phyloP scores from a whole-genome alignment of 2,888 invertebrate species.

The Megastigmus dorsalis region DNA sequence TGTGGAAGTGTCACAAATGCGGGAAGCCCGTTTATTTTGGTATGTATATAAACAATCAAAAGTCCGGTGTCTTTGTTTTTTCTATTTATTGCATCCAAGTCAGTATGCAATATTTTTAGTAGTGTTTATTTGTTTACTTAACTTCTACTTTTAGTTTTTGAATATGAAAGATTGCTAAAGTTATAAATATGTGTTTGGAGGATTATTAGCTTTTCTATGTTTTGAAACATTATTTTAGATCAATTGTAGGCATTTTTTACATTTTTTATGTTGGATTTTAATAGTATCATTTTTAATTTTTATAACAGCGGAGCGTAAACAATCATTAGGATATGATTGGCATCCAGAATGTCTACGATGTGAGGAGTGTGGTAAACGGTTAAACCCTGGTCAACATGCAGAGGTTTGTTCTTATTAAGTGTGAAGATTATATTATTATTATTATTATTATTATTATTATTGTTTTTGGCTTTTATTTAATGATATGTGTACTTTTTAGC shows the following conservation, averaged over 20 bases:
- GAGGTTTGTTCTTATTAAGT: constrained; percentile 74
- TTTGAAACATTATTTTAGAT: neutral
- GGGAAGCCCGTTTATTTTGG: constrained; percentile 88
- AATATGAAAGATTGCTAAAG: neutral
- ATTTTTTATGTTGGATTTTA: constrained; percentile 5
- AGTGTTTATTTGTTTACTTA: constrained; percentile 13
- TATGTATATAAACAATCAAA: constrained; percentile 64
- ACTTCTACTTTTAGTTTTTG: neutral
- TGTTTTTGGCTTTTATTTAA: neutral
- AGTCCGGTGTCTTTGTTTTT: neutral
- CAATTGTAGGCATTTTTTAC: neutral
- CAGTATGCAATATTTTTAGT: too few relatives aligned
- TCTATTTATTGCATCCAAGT: neutral
- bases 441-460: too few relatives aligned
- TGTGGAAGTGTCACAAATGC: constrained; percentile 91
- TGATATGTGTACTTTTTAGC: constrained; percentile 73
- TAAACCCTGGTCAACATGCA: constrained; percentile 90
- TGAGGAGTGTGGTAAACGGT: constrained; percentile 87
- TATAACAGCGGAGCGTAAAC: constrained; percentile 85
- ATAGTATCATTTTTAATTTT: constrained; percentile 35
- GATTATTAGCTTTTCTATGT: neutral
- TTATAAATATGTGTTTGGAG: neutral
- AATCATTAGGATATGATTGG: constrained; percentile 91
- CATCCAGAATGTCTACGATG: constrained; percentile 89
- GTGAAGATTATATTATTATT: constrained; percentile 11